phyloP scores from a whole-genome alignment of 2,797 vertebrate species.

The Carapus acus region DNA sequence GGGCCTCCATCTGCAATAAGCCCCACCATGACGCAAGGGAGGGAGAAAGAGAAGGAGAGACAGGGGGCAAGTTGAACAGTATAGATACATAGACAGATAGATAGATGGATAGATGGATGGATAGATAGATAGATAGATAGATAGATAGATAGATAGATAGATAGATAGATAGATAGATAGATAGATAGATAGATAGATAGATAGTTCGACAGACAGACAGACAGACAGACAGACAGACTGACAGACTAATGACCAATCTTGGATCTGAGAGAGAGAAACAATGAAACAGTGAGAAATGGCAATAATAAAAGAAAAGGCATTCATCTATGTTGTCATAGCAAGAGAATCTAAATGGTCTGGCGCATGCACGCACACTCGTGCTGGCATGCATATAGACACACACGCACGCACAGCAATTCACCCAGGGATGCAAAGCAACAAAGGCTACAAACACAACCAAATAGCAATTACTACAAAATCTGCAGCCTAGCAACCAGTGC shows the following conservation, averaged over 20 bases:
- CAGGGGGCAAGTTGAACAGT: too few species aligned
- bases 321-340: conserved; percentile 43
- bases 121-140: conserved; percentile 6
- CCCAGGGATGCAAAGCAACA: conserved; percentile 33
- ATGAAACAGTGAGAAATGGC: conserved; percentile 22
- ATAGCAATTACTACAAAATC: conserved; percentile 57
- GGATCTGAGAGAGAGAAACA: conserved; percentile 9
- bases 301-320: conserved; percentile 30
- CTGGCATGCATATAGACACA: conserved; percentile 15
- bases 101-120: too few species aligned
- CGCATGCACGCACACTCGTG: conserved; percentile 22
- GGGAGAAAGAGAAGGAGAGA: too few species aligned
- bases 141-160: conserved; percentile 1
- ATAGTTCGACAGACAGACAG: too few species aligned
- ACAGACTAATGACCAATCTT: too few species aligned
- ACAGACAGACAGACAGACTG: too few species aligned
- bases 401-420: conserved; percentile 24
- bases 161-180: conserved; percentile 6
- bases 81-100: too few species aligned
- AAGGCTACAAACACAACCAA: conserved; percentile 53
- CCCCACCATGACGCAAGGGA: too few species aligned
- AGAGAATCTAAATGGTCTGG: conserved; percentile 31
- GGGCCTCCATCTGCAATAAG: too few species aligned
- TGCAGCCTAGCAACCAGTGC: conserved; percentile 61
- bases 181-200: background rate